These are phyloP conservation scores for Lasiommata megera DNA, from an alignment of 2,888 invertebrate species.

Conservation along the genomic window DNA sequence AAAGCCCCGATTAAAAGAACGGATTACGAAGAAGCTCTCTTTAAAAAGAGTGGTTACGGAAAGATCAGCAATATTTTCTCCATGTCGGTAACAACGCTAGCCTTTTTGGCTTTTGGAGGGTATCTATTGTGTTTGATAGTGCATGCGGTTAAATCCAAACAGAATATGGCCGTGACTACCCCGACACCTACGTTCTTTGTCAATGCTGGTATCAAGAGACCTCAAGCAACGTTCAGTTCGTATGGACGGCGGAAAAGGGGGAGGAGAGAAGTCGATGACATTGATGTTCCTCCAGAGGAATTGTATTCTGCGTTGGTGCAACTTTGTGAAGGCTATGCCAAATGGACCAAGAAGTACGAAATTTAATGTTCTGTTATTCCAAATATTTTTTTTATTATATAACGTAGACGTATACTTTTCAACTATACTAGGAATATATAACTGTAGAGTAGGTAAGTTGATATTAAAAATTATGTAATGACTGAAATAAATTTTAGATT, in stretches of 20 bases:
- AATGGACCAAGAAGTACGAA: constrained; percentile 56
- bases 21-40: constrained; percentile 72
- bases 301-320: constrained; percentile 74
- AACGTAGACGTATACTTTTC: too few relatives aligned
- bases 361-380: neutral
- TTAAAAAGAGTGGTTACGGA: constrained; percentile 75
- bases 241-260: constrained; percentile 58
- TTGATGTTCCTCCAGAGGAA: constrained; percentile 65
- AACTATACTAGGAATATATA: too few relatives aligned
- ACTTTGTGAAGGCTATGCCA: constrained; percentile 81
- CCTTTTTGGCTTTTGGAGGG: constrained; percentile 92
- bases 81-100: constrained; percentile 87
- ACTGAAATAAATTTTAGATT: too few relatives aligned
- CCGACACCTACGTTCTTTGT: constrained; percentile 58
- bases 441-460: too few relatives aligned
- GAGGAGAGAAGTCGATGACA: constrained; percentile 36
- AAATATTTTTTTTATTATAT: neutral
- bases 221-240: constrained; percentile 60
- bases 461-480: too few relatives aligned
- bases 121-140: constrained; percentile 90
- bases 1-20: constrained; percentile 60
- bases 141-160: constrained; percentile 86
- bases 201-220: constrained; percentile 67
- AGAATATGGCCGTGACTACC: constrained; percentile 52
- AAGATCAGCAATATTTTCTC: constrained; percentile 89